Evolutionary conservation across 37 sponge, comb jelly and placozoan genomes (phyloP).

Genomic region (Oopsacas minuta): DNA sequence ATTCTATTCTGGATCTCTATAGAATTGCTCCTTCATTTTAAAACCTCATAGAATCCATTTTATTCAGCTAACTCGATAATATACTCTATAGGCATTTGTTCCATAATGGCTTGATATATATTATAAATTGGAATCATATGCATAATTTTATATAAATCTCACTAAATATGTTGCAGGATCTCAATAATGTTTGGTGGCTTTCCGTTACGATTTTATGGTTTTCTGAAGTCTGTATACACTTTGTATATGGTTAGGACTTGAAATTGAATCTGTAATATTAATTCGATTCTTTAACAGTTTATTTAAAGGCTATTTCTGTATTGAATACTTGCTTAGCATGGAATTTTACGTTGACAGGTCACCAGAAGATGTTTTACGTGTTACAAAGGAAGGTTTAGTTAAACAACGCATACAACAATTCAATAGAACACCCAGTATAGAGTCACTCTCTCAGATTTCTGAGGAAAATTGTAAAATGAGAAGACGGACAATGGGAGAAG

Average conservation of each 20-base stretch:
- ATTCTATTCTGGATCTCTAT: no score
- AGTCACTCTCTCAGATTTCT: neutral
- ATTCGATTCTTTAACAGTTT: no score
- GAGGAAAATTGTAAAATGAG: neutral
- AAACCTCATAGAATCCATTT: neutral
- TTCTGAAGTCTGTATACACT: no score
- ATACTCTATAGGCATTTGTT: neutral
- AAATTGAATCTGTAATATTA: no score
- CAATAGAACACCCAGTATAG: neutral
- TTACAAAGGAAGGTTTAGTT: neutral
- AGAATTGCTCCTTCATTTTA: neutral
- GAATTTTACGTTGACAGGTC: constrained; percentile 11
- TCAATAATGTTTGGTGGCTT: no score
- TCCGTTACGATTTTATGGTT: no score
- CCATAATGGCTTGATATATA: neutral
- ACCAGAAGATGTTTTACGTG: neutral
- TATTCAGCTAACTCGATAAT: neutral
- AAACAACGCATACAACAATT: constrained; percentile 4
- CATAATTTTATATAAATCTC: no score
- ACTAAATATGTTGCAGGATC: no score
- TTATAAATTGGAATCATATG: no score
- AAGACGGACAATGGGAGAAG: neutral
- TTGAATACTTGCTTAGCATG: no score
- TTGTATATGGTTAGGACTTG: no score
- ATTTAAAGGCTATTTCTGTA: no score